Base-by-base conservation (phyloP, 2,113 vertebrate species). In the Zosterops hypoxanthus region DNA sequence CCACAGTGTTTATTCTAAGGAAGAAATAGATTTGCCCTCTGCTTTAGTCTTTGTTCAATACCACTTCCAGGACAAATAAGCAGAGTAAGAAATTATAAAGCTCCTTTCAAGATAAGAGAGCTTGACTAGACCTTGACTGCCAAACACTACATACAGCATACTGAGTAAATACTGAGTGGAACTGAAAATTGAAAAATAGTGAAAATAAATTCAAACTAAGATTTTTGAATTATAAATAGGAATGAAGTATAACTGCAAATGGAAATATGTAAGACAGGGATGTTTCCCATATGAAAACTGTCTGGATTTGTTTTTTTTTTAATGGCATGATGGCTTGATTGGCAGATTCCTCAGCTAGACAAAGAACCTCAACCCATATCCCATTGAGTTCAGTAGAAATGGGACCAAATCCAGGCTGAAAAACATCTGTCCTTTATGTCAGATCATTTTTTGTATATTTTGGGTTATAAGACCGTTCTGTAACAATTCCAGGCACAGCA, bases 361-460 rank as follows among this genome's bases (percentile, higher is more conserved):
- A 91, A 88, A 94, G 88, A 94, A 84, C 92, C 79, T 95, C 82
- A 96, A 71, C 79, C 71, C 78, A 59, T 82, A 91, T 80, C 93
- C 86, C 82, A 93, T 47, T 73, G 73, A 88, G 86, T 82, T 93
- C 95, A 92, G 69, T 90, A 91, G 83, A 94, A 96, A 91, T 0
- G 10, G 47, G 76, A 88, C 79, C 65, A 92, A 88, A 92, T 78
- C 69, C 94, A 95, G 94, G 65, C 84, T 94, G 60, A 65, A 88
- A 94, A 93, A 61, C 83, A 96, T 95, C 90, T 96, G 94, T 94
- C 91, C 84, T 88, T 91, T 97, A 88, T 92, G 92, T 96, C 63
- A 88, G 76, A 78, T 57, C 5, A 29, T 22, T 95, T 94, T 84
- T 75, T 70, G 18, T 86, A 3, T 60, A 64, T 90, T 93, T 90